Evolutionary conservation across 2,888 invertebrate species (phyloP), one percentile per base, ranked within the genome.

Genomic region (Synanthedon vespiformis): DNA sequence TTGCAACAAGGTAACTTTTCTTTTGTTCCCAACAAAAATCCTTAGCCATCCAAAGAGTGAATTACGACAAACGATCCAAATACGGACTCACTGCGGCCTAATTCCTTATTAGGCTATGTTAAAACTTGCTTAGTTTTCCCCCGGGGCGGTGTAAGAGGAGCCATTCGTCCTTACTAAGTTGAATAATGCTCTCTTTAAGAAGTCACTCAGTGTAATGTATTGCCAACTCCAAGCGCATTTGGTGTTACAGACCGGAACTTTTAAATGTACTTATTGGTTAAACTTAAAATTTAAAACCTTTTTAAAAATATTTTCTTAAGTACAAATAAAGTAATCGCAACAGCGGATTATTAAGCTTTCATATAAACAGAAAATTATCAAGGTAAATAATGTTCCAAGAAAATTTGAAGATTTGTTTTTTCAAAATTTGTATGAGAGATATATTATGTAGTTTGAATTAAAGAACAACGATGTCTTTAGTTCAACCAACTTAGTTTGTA

Each of bases 1-100:
- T 81, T 63, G 76, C 67, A 76, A 78, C 77, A 80, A 75, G 74
- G 76, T 76, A 77, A 78, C 74, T 79, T 80, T 74, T 58, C 69
- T 68, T 75, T 82, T 81, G 77, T 83, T 74, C 65, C 61, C 59
- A 52, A 61, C 48, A 50, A 61, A 65, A 70, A 65, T 70, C 67
- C 58, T 60, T 69, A 69, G 72, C 68, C 70, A 64, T 66, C 67
- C 60, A 59, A 61, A 65, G 55, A 55, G 56, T 62, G 63, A 61
- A 64, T 64, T 65, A 62, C 65, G 63, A 68, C 70, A 68, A 50
- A 50, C 13, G 12, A n/a, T 61, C 63, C 66, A 65, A 72, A 56
- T 59, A 54, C 56, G 55, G 57, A 57, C 61, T 61, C 63, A 62
- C 50, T 50, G 27, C 5, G 40, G 12, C 34, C 18, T 50, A 50